Percentiles rank a stretch among this genome's conserved stretches.
phyloP scores from a whole-genome alignment of 2,113 vertebrate species.

The Poicephalus gulielmi region DNA sequence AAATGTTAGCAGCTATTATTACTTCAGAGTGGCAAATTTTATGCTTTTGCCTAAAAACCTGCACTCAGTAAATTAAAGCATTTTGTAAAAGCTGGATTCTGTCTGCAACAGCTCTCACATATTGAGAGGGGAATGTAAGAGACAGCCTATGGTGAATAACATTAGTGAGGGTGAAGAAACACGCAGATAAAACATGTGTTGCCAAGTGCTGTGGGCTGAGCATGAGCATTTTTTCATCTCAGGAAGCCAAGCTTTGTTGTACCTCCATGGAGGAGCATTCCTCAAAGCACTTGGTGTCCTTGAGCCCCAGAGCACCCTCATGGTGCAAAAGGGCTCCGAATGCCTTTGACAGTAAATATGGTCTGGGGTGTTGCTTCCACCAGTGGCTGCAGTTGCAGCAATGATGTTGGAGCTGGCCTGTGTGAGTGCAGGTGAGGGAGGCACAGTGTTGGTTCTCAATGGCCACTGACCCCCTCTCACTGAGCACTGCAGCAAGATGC shows the following conservation, averaged over 20 bases:
- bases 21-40: neutral
- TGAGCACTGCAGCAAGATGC: rapidly evolving
- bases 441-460: neutral
- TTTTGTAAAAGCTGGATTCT: neutral
- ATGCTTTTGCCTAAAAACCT: neutral
- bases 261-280: neutral
- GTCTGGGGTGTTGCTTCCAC: too few relatives aligned
- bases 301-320: neutral
- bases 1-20: neutral
- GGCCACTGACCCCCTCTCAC: rapidly evolving
- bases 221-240: neutral
- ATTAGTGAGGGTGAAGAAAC: neutral
- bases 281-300: neutral
- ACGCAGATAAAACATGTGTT: rapidly evolving
- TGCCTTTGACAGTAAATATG: neutral
- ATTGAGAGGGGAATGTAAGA: neutral
- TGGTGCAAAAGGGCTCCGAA: neutral
- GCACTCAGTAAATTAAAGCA: neutral
- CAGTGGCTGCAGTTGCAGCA: neutral
- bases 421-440: neutral
- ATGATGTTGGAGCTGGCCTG: neutral
- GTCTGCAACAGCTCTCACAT: neutral
- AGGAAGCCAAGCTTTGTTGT: neutral
- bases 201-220: neutral
- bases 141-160: neutral